Conservation (phyloP, 2,888 invertebrate species). For the Apodemia mormo region DNA sequence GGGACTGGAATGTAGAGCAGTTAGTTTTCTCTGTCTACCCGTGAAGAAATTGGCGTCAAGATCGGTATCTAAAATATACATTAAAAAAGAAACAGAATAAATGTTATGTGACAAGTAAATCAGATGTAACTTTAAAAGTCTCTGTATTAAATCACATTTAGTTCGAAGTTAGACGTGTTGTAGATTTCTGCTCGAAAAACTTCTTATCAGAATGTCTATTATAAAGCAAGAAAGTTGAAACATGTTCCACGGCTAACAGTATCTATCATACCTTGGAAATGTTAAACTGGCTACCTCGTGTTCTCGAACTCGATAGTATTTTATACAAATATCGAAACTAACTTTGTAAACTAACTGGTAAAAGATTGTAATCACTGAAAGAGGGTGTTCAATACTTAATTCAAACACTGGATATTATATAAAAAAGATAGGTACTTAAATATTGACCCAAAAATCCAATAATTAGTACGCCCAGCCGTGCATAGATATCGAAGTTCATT, state of each 20-base stretch:
- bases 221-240: slow-evolving; percentile 27
- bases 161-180: background rate
- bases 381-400: no score
- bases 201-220: slow-evolving; percentile 23
- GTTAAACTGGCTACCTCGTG: slow-evolving; percentile 10
- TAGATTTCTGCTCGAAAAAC: slow-evolving; percentile 17
- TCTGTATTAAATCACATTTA: background rate
- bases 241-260: slow-evolving; percentile 19
- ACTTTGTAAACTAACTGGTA: no score
- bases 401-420: no score
- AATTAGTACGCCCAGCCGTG: no score
- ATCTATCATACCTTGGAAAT: slow-evolving; percentile 19
- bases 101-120: background rate
- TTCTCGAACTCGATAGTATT: background rate
- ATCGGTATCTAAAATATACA: background rate
- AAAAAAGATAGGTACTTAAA: no score
- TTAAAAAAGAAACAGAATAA: background rate
- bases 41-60: no score
- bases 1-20: no score
- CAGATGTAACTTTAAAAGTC: background rate
- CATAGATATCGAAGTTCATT: no score
- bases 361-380: no score
- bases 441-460: no score
- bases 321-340: background rate
- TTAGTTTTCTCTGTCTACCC: no score